These are phyloP conservation scores for Catalaphyllia jardinei DNA, from an alignment of 64 coral and sea anemone genomes.

Conservation along the genomic window DNA sequence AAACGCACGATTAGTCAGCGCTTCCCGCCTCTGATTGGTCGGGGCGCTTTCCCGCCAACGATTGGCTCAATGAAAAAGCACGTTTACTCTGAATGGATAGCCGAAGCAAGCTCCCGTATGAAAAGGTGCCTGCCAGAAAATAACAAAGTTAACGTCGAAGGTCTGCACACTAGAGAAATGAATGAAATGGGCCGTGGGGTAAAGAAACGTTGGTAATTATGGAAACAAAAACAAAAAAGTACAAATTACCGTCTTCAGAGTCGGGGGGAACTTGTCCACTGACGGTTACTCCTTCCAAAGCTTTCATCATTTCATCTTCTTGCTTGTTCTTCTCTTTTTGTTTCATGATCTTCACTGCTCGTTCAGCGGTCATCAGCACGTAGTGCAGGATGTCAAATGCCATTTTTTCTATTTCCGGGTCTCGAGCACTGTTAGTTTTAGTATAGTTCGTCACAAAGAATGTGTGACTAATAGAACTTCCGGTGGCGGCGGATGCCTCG, in stretches of 20 bases:
- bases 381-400: conserved; percentile 69
- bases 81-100: no score
- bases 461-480: conserved; percentile 47
- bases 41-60: no score
- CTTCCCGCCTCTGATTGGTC: no score
- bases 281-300: conserved; percentile 4
- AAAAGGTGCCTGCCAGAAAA: no score
- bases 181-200: no score
- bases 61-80: no score
- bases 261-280: neutral
- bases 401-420: conserved; percentile 53
- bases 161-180: no score
- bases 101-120: no score
- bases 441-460: conserved; percentile 80
- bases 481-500: conserved; percentile 53
- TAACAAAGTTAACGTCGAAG: no score
- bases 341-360: conserved; percentile 48
- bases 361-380: conserved; percentile 49
- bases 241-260: neutral
- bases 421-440: neutral
- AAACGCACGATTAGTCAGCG: no score
- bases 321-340: conserved; percentile 6
- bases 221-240: neutral
- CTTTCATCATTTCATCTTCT: conserved; percentile 24
- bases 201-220: no score